Conservation (phyloP, 30 jellyfish, hydroid and myxozoan species). For the Nemopilema nomurai region DNA sequence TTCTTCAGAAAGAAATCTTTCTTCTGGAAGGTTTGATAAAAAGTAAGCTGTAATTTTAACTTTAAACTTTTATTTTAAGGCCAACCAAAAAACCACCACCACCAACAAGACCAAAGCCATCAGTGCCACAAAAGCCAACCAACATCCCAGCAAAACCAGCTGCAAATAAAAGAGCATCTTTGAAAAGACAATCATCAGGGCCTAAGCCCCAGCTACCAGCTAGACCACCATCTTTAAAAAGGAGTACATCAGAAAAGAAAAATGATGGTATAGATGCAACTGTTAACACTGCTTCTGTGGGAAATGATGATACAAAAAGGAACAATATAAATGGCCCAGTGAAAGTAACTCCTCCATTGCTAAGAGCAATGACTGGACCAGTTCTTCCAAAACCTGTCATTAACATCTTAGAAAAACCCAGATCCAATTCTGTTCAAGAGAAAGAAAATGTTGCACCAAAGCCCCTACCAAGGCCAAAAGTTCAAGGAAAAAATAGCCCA, state of each 20-base stretch:
- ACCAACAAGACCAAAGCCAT: constrained; percentile 35
- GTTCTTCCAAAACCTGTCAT: background rate
- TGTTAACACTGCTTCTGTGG: background rate
- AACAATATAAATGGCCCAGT: background rate
- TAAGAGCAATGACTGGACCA: constrained; percentile 61
- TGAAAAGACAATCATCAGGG: constrained; percentile 15
- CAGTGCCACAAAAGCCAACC: constrained; percentile 18
- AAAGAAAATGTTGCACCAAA: constrained; percentile 47
- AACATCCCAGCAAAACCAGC: background rate
- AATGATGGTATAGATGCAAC: background rate
- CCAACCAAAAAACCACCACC: constrained; percentile 16
- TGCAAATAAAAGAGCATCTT: constrained; percentile 1
- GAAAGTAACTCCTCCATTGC: constrained; percentile 9
- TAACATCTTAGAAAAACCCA: constrained; percentile 1
- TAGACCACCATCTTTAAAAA: constrained; percentile 34
- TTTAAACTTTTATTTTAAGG: background rate
- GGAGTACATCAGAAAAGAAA: background rate
- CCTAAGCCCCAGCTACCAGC: constrained; percentile 46
- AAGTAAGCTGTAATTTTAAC: background rate
- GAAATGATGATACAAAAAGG: background rate
- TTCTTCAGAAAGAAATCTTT: too few species aligned
- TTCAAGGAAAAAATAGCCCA: background rate
- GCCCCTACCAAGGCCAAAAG: constrained; percentile 55
- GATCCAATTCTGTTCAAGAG: constrained; percentile 31
- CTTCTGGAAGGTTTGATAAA: too few species aligned